Percentiles rank a stretch among this genome's conserved stretches.
phyloP scores from a whole-genome alignment of 2,113 vertebrate species.

The Oryzias melastigma region DNA sequence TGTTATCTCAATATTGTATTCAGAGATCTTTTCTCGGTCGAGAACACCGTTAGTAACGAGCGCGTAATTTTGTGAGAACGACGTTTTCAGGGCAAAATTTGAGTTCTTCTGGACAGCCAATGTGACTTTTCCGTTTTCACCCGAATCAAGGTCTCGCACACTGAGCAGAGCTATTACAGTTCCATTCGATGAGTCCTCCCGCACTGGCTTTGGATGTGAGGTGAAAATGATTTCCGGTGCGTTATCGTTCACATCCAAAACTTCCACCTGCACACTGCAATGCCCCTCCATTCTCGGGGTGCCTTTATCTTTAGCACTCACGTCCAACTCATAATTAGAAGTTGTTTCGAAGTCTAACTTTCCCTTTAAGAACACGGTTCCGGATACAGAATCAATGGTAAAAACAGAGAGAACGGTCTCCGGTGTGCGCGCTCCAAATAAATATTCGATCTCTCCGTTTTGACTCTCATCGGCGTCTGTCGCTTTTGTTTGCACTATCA shows the following conservation, averaged over 20 bases:
- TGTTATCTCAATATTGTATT: conserved; percentile 77
- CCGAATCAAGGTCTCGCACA: conserved; percentile 54
- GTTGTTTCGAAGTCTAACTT: conserved; percentile 48
- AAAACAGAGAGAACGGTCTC: conserved; percentile 39
- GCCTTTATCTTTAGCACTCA: conserved; percentile 74
- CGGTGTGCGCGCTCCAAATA: conserved; percentile 69
- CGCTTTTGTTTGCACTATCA: conserved; percentile 40
- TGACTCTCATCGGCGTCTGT: conserved; percentile 70
- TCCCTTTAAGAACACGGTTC: conserved; percentile 78
- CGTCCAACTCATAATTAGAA: conserved; percentile 57
- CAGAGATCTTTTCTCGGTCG: conserved; percentile 45
- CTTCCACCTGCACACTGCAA: conserved; percentile 65
- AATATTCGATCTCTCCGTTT: conserved; percentile 79
- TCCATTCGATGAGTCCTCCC: conserved; percentile 55
- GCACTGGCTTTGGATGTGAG: conserved; percentile 56
- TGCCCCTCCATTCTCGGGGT: conserved; percentile 60
- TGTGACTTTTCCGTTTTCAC: conserved; percentile 58
- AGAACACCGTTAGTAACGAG: conserved; percentile 48
- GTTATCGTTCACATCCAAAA: conserved; percentile 73
- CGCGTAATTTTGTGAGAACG: conserved; percentile 63
- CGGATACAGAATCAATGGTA: conserved; percentile 57
- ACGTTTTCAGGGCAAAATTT: conserved; percentile 51
- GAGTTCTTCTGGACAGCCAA: conserved; percentile 21
- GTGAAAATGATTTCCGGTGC: conserved; percentile 68
- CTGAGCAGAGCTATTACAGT: conserved; percentile 70